Conservation (phyloP, 2,797 vertebrate species). For the Sebastes glaucus region DNA sequence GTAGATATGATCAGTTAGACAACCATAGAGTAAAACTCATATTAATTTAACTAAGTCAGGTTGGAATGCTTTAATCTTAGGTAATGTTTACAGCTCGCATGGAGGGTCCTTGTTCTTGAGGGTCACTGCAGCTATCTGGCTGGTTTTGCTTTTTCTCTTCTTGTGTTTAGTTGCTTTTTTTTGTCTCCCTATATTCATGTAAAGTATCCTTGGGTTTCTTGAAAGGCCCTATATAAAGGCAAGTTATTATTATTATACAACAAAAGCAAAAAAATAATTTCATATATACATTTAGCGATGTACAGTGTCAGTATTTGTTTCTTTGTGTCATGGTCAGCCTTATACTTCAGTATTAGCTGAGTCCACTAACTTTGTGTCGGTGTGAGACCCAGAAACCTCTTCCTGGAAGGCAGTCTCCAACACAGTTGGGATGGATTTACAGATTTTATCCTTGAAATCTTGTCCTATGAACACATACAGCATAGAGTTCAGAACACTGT, state of each 20-base stretch:
- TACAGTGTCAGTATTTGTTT: slow-evolving; percentile 35
- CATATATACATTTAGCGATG: slow-evolving; percentile 31
- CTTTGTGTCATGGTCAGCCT: background rate
- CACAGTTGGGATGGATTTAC: slow-evolving; percentile 82
- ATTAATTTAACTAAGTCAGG: too few species aligned
- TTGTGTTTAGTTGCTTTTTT: too few species aligned
- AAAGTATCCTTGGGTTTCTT: too few species aligned
- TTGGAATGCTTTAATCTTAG: too few species aligned
- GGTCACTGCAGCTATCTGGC: too few species aligned
- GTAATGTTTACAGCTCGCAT: too few species aligned
- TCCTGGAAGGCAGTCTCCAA: slow-evolving; percentile 86
- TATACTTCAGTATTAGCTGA: slow-evolving; percentile 79
- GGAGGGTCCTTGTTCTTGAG: too few species aligned
- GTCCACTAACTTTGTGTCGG: slow-evolving; percentile 78
- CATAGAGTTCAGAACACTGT: slow-evolving; percentile 86
- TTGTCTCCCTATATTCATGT: background rate
- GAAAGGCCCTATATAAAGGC: background rate
- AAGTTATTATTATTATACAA: background rate
- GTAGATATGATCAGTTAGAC: too few species aligned
- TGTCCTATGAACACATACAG: slow-evolving; percentile 88
- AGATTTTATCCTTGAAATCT: slow-evolving; percentile 84
- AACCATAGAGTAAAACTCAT: too few species aligned
- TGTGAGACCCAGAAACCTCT: slow-evolving; percentile 79
- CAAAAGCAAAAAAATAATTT: background rate
- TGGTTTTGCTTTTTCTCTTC: too few species aligned